These are phyloP conservation scores for Drosophila sproati DNA, from an alignment of 1,140 invertebrate species.

Conservation along the genomic window DNA sequence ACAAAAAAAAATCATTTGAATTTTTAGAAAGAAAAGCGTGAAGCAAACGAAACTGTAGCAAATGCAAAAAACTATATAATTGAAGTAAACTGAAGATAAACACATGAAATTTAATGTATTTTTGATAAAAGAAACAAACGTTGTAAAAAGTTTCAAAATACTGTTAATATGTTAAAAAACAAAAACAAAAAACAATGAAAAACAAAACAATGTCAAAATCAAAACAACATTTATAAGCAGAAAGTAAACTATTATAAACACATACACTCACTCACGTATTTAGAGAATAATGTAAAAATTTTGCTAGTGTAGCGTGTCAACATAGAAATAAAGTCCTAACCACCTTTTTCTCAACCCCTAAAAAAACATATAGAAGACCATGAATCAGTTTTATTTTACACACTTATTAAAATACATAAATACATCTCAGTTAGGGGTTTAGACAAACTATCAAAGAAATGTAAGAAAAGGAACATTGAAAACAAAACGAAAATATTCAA, in stretches of 20 bases:
- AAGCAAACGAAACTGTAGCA: conserved; percentile 55
- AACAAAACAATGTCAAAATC: conserved; percentile 13
- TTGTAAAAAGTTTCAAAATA: conserved; percentile 45
- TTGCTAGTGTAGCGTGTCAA: conserved; percentile 28
- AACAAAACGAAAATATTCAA: conserved; percentile 8
- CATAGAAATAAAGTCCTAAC: conserved; percentile 22
- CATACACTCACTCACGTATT: conserved; percentile 20
- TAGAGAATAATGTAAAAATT: conserved; percentile 32
- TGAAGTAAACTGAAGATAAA: conserved; percentile 52
- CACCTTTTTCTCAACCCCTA: neutral
- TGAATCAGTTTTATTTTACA: conserved; percentile 27
- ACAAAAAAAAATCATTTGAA: conserved; percentile 61
- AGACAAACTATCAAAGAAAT: conserved; percentile 37
- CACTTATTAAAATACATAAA: conserved; percentile 33
- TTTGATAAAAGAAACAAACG: conserved; percentile 60
- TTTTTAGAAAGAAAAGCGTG: conserved; percentile 48
- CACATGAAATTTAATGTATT: conserved; percentile 66
- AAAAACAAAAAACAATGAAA: no score
- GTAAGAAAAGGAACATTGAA: conserved; percentile 23
- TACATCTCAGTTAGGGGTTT: conserved; percentile 39
- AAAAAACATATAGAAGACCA: conserved; percentile 13
- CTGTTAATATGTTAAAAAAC: conserved; percentile 50
- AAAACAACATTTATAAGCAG: conserved; percentile 32
- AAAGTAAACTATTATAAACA: conserved; percentile 33
- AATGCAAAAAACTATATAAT: conserved; percentile 44